Conservation (phyloP, 92 coral and sea anemone species). For the Hydrozoanthus gracilis region DNA sequence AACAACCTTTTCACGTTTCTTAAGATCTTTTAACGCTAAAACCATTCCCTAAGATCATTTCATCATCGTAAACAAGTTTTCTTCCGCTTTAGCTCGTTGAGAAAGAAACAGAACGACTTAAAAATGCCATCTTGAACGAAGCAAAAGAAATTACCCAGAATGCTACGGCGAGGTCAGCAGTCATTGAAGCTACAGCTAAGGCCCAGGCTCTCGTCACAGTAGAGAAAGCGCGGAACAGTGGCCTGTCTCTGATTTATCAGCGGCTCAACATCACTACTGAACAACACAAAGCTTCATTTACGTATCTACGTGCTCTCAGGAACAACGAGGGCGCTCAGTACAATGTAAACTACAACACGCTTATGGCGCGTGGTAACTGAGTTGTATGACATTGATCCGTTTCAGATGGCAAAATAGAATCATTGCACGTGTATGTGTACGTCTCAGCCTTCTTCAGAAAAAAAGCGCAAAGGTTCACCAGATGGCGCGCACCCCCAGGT, state of each 20-base stretch:
- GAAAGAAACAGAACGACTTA: slow-evolving; percentile 61
- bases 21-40: not conserved
- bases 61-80: not conserved
- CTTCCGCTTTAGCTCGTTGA: slow-evolving; percentile 41
- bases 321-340: slow-evolving; percentile 38
- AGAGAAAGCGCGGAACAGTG: slow-evolving; percentile 60
- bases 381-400: too few relatives aligned
- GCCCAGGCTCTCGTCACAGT: slow-evolving; percentile 58
- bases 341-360: slow-evolving; percentile 60
- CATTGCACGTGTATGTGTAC: too few relatives aligned
- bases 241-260: slow-evolving; percentile 55
- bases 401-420: too few relatives aligned
- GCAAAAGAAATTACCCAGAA: slow-evolving; percentile 59
- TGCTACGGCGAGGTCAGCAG: slow-evolving; percentile 60
- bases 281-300: slow-evolving; percentile 69
- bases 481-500: too few relatives aligned
- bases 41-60: not conserved
- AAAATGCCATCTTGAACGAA: slow-evolving; percentile 51
- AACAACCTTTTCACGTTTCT: too few relatives aligned
- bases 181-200: slow-evolving; percentile 45
- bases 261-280: slow-evolving; percentile 59
- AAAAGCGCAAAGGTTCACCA: too few relatives aligned
- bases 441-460: too few relatives aligned
- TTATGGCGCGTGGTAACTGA: slow-evolving; percentile 57
- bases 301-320: slow-evolving; percentile 63